Evolutionary conservation across 1,140 invertebrate genomes (phyloP), one percentile per base, ranked within the genome.

Genomic region (Cydia fagiglandana): DNA sequence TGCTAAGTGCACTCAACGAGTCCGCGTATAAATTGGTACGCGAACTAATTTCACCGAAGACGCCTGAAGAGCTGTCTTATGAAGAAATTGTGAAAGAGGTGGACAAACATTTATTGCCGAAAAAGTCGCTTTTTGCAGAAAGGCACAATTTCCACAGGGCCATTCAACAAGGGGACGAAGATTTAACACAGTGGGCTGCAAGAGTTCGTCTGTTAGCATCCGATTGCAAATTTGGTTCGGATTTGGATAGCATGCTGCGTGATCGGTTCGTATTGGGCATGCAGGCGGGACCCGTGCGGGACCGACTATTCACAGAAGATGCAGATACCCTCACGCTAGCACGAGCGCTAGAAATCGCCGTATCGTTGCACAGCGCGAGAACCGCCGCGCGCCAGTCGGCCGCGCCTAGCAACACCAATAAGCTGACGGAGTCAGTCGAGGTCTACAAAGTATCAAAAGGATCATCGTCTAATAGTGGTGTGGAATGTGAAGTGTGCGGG

Each of bases 51-150:
- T n/a, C 34, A 38, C 74, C 74, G 17, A 64, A 75, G 34, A 28
- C 17, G n/a, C 53, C 64, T 1, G 30, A 41, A 12, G 38, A 64
- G 61, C 34, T 75, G 53, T 17, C 53, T 2, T 75, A 75, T 28
- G 53, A 38, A 20, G 38, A 64, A 17, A 20, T 75, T 17, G 61
- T 64, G 15, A 17, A 15, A 28, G 15, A 17, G 20, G 15, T 75
- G 10, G 74, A 75, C 34, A 24, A 24, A 12, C 74, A 75, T 64
- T 28, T 75, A 6, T 13, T 45, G n/a, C 53, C 61, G 10, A 75
- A 75, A 20, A 75, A 64, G 34, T 75, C 56, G 15, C 15, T 41
- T 34, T 75, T 76, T 38, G 75, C 75, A 15, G 75, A 68, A 24
- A 56, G 64, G 6, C 38, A 70, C 28, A 7, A 68, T 5, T 76